Conservation (phyloP, 2,797 vertebrate species). For the Myripristis jacobus region DNA sequence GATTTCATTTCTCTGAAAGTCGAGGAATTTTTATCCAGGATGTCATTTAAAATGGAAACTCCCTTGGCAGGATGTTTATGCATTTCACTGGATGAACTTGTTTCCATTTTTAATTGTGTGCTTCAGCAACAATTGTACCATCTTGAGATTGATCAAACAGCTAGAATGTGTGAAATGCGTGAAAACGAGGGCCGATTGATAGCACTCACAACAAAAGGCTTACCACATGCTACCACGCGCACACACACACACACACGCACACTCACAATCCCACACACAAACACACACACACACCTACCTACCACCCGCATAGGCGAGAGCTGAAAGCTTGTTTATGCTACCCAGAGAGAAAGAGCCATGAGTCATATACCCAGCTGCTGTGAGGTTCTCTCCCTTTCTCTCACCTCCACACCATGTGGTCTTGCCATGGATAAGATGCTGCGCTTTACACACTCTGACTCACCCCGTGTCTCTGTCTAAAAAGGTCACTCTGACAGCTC, state of each 20-base stretch:
- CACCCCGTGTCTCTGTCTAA: conserved; percentile 48
- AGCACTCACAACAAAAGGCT: conserved; percentile 34
- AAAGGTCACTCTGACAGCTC: conserved; percentile 70
- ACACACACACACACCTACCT: conserved; percentile 66
- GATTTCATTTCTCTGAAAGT: conserved; percentile 31
- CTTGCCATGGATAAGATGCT: conserved; percentile 57
- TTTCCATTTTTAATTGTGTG: not conserved
- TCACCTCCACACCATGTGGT: conserved; percentile 63
- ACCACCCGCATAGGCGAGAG: conserved; percentile 38
- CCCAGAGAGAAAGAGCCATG: conserved; percentile 61
- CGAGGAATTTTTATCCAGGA: not conserved
- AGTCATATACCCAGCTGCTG: conserved; percentile 66
- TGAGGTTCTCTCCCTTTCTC: conserved; percentile 66
- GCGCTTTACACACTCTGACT: conserved; percentile 67
- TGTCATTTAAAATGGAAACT: conserved; percentile 3
- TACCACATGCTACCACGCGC: conserved; percentile 55
- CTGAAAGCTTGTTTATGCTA: conserved; percentile 33
- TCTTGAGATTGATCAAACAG: not conserved
- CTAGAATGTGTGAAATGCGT: too few species aligned
- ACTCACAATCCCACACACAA: not conserved
- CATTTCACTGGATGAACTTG: not conserved
- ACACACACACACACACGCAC: not conserved
- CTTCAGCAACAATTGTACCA: not conserved
- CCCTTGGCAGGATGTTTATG: not conserved
- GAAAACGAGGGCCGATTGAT: conserved; percentile 28